phyloP scores from a whole-genome alignment of 2,113 vertebrate species.

The Pedetes capensis region DNA sequence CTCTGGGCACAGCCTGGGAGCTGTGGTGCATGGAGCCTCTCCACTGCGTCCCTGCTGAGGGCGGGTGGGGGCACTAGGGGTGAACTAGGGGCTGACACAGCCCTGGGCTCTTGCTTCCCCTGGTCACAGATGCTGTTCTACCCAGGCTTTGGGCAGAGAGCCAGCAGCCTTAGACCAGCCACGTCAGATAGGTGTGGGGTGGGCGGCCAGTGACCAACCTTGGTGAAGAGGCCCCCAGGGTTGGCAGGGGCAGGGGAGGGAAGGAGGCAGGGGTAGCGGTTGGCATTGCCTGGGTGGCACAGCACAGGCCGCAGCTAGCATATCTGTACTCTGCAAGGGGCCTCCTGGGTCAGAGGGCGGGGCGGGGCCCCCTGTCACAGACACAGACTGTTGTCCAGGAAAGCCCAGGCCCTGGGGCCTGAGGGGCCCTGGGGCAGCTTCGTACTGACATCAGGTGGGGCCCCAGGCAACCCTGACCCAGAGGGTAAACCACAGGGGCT shows the following conservation, averaged over 20 bases:
- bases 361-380: fast-evolving
- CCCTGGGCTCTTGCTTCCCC: fast-evolving
- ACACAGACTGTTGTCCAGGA: neutral
- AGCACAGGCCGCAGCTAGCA: neutral
- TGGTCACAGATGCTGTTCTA: neutral
- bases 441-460: too few species aligned
- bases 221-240: neutral
- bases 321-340: conserved; percentile 32
- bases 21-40: fast-evolving
- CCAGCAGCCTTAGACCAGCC: too few species aligned
- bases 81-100: too few species aligned
- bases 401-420: fast-evolving
- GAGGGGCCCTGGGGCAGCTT: too few species aligned
- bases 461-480: neutral
- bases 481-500: neutral
- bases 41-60: neutral
- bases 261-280: neutral
- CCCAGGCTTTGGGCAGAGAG: neutral
- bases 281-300: conserved; percentile 64
- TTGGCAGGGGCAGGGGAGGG: neutral
- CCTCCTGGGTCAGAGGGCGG: fast-evolving
- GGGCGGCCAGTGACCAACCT: too few species aligned
- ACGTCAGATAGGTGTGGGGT: too few species aligned
- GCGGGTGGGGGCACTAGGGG: fast-evolving
- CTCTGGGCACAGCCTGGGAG: too few species aligned